phyloP scores from a whole-genome alignment of 1,140 invertebrate species.

The Papilio polyxenes region DNA sequence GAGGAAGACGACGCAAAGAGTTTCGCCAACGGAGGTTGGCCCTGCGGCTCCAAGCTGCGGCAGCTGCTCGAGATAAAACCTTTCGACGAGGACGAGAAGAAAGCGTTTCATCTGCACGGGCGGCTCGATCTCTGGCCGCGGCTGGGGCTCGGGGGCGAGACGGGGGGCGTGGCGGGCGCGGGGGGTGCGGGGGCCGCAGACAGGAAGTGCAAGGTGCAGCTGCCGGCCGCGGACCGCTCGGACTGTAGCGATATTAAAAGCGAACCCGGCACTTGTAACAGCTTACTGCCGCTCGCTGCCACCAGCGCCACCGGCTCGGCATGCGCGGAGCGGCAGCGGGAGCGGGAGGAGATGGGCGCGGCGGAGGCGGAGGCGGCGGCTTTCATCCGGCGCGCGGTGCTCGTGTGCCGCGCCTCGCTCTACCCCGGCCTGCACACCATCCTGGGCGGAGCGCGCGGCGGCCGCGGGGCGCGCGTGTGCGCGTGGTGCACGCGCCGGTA shows the following conservation, averaged over 20 bases:
- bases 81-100: conserved; percentile 34
- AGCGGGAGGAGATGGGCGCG: conserved; percentile 40
- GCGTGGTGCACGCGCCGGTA: conserved; percentile 54
- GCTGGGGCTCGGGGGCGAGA: too few relatives aligned
- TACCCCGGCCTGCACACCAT: conserved; percentile 85
- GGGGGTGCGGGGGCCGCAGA: conserved; percentile 10
- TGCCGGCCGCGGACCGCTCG: neutral
- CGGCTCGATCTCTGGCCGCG: too few relatives aligned
- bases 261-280: neutral
- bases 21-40: conserved; percentile 32
- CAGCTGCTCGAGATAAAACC: conserved; percentile 47
- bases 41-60: conserved; percentile 45
- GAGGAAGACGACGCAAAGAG: conserved; percentile 44
- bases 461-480: conserved; percentile 71
- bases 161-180: conserved; percentile 27
- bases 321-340: conserved; percentile 49
- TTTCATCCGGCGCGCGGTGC: conserved; percentile 68
- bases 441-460: conserved; percentile 76
- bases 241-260: conserved; percentile 1
- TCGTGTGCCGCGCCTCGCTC: conserved; percentile 77
- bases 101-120: conserved; percentile 6
- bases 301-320: conserved; percentile 18
- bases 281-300: conserved; percentile 18
- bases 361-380: conserved; percentile 57
- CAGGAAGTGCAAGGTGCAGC: neutral